Conservation (phyloP, 2,113 vertebrate species). For the Neogale vison region DNA sequence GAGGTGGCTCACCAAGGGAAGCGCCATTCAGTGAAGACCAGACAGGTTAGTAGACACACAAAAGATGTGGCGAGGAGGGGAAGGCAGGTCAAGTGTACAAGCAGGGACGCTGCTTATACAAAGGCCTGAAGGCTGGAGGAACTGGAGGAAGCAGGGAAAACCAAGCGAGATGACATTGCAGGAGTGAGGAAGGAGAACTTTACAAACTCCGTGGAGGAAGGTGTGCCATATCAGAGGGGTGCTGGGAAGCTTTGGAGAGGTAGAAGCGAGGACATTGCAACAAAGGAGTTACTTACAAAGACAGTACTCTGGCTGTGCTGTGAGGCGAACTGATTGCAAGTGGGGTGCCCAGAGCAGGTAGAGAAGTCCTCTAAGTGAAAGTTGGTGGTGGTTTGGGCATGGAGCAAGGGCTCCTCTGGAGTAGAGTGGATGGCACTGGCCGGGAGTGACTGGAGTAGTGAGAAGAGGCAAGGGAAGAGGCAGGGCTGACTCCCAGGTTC, state of each 20-base stretch:
- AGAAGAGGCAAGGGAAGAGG: background rate
- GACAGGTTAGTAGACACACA: background rate
- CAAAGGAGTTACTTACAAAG: fast-evolving
- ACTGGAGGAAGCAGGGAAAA: background rate
- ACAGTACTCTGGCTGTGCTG: background rate
- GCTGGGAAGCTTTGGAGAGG: background rate
- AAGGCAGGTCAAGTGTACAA: background rate
- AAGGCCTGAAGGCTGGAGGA: background rate
- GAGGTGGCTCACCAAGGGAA: background rate
- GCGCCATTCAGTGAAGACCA: background rate
- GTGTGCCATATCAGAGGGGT: background rate
- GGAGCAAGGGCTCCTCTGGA: background rate
- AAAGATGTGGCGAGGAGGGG: background rate
- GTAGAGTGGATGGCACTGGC: background rate
- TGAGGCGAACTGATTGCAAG: background rate
- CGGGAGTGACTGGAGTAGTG: background rate
- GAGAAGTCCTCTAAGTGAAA: background rate
- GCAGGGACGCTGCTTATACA: background rate
- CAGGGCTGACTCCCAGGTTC: background rate
- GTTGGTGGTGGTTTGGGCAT: fast-evolving
- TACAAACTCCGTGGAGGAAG: background rate
- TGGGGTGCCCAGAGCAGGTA: background rate
- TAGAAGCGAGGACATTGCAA: background rate
- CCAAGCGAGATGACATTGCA: background rate
- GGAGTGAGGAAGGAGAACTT: background rate